A percentile compares a stretch with the other conserved stretches of the same genome.
These are phyloP conservation scores for Lycaon pictus DNA, from an alignment of 2,113 vertebrate genomes.

Conservation along the genomic window DNA sequence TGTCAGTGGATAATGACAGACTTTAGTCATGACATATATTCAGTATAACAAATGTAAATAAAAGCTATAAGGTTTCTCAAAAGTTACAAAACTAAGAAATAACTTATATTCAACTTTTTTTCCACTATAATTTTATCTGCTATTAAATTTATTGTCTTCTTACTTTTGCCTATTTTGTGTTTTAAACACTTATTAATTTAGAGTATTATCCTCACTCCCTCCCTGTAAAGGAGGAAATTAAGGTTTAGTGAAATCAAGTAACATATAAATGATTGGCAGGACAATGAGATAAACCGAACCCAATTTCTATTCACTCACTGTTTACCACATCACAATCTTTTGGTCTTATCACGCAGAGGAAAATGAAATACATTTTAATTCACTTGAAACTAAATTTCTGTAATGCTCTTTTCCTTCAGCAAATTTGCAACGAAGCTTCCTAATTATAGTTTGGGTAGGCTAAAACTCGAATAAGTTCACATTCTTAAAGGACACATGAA, in stretches of 20 bases:
- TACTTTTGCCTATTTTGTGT: background rate
- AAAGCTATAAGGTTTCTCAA: background rate
- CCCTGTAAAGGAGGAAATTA: constrained; percentile 41
- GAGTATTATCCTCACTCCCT: background rate
- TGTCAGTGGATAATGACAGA: background rate
- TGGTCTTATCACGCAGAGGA: background rate
- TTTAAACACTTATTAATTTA: constrained; percentile 1
- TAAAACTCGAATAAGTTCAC: background rate
- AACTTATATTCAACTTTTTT: background rate
- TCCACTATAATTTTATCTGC: background rate
- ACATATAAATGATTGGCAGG: background rate
- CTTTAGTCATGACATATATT: background rate
- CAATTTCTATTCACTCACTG: background rate
- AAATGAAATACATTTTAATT: constrained; percentile 52
- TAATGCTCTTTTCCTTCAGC: background rate
- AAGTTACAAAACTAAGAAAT: constrained; percentile 27
- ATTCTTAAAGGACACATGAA: background rate
- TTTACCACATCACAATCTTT: background rate
- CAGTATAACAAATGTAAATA: constrained; percentile 13
- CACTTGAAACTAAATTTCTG: constrained; percentile 17
- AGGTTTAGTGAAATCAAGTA: background rate
- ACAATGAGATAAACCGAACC: background rate
- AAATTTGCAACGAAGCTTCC: background rate
- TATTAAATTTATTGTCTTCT: background rate
- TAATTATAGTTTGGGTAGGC: background rate